phyloP scores from a whole-genome alignment of 1,140 invertebrate genomes.

The Metopolophium dirhodum region DNA sequence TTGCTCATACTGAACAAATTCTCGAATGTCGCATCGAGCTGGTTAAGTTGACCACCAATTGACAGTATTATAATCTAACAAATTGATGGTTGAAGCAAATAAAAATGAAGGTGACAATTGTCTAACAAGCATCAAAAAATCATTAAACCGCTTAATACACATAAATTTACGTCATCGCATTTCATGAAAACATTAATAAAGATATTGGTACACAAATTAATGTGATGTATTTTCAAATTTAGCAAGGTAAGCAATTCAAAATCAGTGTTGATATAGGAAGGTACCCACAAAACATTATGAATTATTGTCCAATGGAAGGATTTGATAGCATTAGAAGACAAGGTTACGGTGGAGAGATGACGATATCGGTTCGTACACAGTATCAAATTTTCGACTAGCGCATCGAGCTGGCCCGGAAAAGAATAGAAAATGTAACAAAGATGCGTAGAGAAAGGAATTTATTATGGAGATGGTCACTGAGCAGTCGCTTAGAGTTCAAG shows the following conservation, averaged over 20 bases:
- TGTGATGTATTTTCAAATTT: background rate
- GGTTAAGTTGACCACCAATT: background rate
- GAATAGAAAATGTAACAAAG: background rate
- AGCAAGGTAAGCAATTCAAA: background rate
- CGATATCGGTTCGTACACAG: background rate
- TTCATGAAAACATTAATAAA: background rate
- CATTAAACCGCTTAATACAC: background rate
- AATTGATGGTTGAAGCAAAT: background rate
- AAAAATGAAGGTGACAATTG: background rate
- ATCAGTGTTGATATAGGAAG: background rate
- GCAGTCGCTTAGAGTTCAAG: constrained; percentile 62
- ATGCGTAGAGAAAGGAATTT: background rate
- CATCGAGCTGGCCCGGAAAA: background rate
- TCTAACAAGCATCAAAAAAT: background rate
- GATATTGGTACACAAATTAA: background rate
- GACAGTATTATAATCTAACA: background rate
- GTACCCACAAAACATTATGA: background rate
- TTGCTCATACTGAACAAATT: background rate
- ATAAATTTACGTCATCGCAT: background rate
- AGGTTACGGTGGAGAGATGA: background rate
- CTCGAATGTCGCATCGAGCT: background rate
- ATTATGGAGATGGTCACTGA: background rate
- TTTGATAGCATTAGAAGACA: background rate
- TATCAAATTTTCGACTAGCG: background rate
- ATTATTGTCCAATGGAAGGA: background rate